These are phyloP conservation scores for Argyresthia albistria DNA, from an alignment of 2,888 invertebrate genomes.

Conservation along the genomic window DNA sequence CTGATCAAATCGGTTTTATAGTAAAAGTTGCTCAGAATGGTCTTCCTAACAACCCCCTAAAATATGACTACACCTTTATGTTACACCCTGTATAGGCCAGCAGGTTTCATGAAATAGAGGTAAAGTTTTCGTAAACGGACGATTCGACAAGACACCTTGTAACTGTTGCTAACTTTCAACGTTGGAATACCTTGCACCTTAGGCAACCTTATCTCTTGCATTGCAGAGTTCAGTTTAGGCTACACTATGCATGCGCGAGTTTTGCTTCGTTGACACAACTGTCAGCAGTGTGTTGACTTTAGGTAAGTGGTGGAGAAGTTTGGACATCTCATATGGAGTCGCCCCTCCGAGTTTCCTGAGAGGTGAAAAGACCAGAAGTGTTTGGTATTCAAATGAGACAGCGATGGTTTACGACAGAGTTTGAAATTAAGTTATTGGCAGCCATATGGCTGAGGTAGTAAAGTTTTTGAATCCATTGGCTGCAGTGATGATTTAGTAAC, in stretches of 20 bases:
- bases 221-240: background rate
- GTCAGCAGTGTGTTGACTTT: constrained; percentile 27
- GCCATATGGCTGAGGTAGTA: too few species aligned
- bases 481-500: too few species aligned
- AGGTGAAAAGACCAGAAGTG: constrained; percentile 4
- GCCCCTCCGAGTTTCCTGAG: constrained; percentile 12
- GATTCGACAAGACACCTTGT: background rate
- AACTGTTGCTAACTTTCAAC: constrained; percentile 1
- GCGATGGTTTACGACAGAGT: background rate
- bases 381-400: background rate
- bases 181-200: background rate
- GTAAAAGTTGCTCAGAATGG: too few species aligned
- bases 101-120: background rate
- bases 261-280: background rate
- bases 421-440: too few species aligned
- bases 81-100: background rate
- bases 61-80: too few species aligned
- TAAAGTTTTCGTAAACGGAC: constrained; percentile 1
- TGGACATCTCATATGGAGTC: constrained; percentile 21
- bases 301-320: constrained; percentile 28
- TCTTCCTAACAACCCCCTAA: too few species aligned
- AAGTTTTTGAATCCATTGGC: too few species aligned
- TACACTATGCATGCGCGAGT: background rate
- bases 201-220: background rate
- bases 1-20: too few species aligned